phyloP scores from a whole-genome alignment of 1,140 invertebrate species.

The Drosophila azteca region DNA sequence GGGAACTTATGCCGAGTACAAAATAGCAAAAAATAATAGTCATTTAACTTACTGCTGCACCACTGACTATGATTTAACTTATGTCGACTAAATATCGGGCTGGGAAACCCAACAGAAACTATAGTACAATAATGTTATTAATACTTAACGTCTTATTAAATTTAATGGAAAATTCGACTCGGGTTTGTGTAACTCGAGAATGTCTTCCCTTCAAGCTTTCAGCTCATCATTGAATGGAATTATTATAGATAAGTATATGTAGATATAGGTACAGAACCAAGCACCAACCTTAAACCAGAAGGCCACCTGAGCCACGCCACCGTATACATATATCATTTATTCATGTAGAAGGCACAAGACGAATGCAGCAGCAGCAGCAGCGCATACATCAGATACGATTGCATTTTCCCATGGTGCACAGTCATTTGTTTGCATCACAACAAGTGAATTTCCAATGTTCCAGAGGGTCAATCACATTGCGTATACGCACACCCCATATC shows the following conservation, averaged over 20 bases:
- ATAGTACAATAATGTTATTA: no score
- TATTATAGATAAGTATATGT: neutral
- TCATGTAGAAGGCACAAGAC: constrained; percentile 3
- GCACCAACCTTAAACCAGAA: constrained; percentile 83
- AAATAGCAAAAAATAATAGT: no score
- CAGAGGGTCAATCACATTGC: neutral
- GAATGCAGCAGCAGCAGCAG: neutral
- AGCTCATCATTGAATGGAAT: constrained; percentile 2
- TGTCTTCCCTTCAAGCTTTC: neutral
- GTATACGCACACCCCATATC: constrained; percentile 12
- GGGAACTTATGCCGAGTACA: no score
- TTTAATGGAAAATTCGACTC: neutral
- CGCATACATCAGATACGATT: constrained; percentile 16
- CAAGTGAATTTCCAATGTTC: neutral
- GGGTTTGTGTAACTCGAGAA: no score
- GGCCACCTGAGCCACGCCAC: constrained; percentile 59
- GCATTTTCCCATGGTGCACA: constrained; percentile 25
- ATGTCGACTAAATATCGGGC: no score
- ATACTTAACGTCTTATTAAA: no score
- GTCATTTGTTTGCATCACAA: constrained; percentile 8
- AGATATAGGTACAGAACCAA: constrained; percentile 12
- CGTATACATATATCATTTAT: constrained; percentile 21
- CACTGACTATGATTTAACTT: no score
- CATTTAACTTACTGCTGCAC: no score
- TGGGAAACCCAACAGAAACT: no score